Evolutionary conservation across 2,888 invertebrate species (phyloP).

Genomic region (Trilocha varians): DNA sequence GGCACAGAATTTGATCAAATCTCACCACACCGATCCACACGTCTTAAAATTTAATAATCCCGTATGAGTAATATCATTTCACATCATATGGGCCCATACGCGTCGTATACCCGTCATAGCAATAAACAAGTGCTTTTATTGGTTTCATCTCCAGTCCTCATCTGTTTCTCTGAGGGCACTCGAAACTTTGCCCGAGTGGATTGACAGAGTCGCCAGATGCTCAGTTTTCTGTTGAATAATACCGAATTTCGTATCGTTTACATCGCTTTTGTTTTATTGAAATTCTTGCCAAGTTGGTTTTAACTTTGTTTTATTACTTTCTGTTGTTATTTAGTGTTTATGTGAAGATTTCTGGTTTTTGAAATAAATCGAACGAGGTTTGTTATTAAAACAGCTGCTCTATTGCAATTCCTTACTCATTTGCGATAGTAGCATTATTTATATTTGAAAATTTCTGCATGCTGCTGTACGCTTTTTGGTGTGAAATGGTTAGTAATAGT

Average conservation of each 20-base stretch:
- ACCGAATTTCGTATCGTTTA: neutral
- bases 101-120: neutral
- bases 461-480: too few relatives aligned
- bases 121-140: constrained; percentile 3
- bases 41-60: too few relatives aligned
- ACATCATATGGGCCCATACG: neutral
- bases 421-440: too few relatives aligned
- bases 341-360: too few relatives aligned
- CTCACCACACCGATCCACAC: too few relatives aligned
- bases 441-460: too few relatives aligned
- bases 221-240: neutral
- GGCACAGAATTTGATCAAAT: too few relatives aligned
- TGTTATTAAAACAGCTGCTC: too few relatives aligned
- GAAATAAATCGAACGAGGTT: too few relatives aligned
- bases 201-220: constrained; percentile 5
- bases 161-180: constrained; percentile 2
- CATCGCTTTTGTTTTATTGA: neutral
- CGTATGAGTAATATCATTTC: neutral
- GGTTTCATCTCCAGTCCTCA: neutral
- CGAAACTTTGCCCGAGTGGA: constrained; percentile 1
- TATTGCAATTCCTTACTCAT: too few relatives aligned
- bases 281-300: neutral
- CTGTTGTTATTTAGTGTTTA: too few relatives aligned
- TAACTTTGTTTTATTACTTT: neutral
- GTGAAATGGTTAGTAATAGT: too few relatives aligned